A percentile compares a stretch with the other conserved stretches of the same genome.
These are phyloP conservation scores for Acanthiza pusilla DNA, from an alignment of 2,797 vertebrate genomes.

Conservation along the genomic window DNA sequence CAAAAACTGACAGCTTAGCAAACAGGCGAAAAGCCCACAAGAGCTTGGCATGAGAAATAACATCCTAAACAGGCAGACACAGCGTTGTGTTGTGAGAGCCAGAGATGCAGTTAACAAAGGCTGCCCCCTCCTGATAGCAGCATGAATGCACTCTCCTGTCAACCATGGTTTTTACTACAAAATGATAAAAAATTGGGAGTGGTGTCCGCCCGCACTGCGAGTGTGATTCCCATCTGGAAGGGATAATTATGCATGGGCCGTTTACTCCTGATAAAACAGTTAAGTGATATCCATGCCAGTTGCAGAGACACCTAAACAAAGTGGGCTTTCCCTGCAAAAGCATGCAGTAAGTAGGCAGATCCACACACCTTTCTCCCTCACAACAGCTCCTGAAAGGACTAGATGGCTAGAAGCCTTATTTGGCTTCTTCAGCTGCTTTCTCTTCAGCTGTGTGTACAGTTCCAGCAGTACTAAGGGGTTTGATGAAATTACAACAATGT, in stretches of 20 bases:
- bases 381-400: neutral
- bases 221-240: neutral
- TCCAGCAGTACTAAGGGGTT: neutral
- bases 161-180: neutral
- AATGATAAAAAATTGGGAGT: neutral
- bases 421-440: neutral
- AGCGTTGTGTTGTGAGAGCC: neutral
- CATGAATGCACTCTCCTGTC: neutral
- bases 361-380: neutral
- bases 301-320: neutral
- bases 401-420: too few species aligned
- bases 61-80: neutral
- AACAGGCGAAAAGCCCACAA: neutral
- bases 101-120: neutral
- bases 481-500: neutral
- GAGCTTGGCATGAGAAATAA: neutral
- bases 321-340: neutral
- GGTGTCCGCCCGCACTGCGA: rapidly evolving
- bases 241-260: neutral
- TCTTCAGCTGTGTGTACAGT: neutral
- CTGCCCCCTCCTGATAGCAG: neutral
- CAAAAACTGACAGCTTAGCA: neutral
- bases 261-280: neutral
- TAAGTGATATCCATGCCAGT: neutral
- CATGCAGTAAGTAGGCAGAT: neutral